Evolutionary conservation across 2,888 invertebrate genomes (phyloP).

Genomic region (Trissolcus japonicus): DNA sequence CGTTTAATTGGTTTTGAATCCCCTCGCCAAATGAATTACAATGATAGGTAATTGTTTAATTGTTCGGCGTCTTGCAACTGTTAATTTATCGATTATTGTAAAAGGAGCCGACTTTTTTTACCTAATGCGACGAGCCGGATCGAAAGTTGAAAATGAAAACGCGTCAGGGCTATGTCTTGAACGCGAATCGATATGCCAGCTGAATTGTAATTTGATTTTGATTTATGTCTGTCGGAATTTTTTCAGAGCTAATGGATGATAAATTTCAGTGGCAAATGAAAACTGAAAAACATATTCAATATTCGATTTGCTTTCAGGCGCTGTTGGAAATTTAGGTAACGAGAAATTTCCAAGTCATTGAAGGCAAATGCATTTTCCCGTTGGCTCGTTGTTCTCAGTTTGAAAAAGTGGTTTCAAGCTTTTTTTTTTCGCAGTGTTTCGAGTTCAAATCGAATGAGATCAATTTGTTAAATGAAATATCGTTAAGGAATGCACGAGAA

Average conservation of each 20-base stretch:
- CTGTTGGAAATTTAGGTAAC: conserved; percentile 16
- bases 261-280: conserved; percentile 27
- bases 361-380: background rate
- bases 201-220: conserved; percentile 31
- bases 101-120: background rate
- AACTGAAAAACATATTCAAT: conserved; percentile 8
- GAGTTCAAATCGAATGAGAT: background rate
- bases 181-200: too few relatives aligned
- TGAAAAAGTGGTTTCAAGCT: background rate
- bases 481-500: background rate
- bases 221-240: conserved; percentile 24
- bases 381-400: background rate
- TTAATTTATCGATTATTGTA: conserved; percentile 32
- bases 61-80: conserved; percentile 10
- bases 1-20: conserved; percentile 18
- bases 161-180: too few relatives aligned
- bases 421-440: too few relatives aligned
- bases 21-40: background rate
- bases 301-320: conserved; percentile 17
- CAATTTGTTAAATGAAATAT: conserved; percentile 8
- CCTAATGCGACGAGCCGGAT: background rate
- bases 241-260: conserved; percentile 19
- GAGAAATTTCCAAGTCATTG: background rate
- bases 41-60: conserved; percentile 27
- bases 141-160: conserved; percentile 2